Evolutionary conservation across 37 sponge, comb jelly and placozoan species (phyloP).

Genomic region (Spongilla lacustris): DNA sequence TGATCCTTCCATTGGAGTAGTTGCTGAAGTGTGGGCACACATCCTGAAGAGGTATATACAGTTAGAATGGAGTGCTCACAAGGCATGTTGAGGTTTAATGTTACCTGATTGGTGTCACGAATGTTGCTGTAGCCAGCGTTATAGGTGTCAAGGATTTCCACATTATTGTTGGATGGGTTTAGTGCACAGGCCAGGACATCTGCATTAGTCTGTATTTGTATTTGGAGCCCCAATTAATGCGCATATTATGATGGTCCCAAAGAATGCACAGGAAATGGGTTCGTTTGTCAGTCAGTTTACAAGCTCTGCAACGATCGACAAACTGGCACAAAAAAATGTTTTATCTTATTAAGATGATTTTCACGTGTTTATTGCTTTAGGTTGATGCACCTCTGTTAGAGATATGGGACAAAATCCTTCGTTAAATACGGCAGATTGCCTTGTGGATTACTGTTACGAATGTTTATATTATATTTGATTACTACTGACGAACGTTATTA

Average conservation of each 20-base stretch:
- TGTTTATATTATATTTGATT: too few species aligned
- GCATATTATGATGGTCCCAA: not conserved
- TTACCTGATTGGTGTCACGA: not conserved
- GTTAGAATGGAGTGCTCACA: not conserved
- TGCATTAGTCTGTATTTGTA: not conserved
- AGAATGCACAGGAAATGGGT: too few species aligned
- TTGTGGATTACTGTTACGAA: too few species aligned
- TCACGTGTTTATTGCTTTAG: too few species aligned
- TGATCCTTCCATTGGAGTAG: constrained; percentile 10
- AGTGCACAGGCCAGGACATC: constrained; percentile 11
- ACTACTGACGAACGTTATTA: too few species aligned
- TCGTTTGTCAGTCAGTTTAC: too few species aligned
- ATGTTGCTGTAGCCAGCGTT: not conserved
- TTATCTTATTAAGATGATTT: too few species aligned
- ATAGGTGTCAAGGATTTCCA: constrained; percentile 4
- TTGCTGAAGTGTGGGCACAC: not conserved
- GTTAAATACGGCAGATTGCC: too few species aligned
- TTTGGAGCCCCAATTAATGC: not conserved
- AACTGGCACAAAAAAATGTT: too few species aligned
- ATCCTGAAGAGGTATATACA: not conserved
- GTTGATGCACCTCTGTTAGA: too few species aligned
- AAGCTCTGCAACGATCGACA: too few species aligned
- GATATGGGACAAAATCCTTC: too few species aligned
- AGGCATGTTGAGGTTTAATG: not conserved
- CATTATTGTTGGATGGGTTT: not conserved